These are phyloP conservation scores for Coluber constrictor DNA, from an alignment of 2,797 vertebrate genomes.

Conservation along the genomic window DNA sequence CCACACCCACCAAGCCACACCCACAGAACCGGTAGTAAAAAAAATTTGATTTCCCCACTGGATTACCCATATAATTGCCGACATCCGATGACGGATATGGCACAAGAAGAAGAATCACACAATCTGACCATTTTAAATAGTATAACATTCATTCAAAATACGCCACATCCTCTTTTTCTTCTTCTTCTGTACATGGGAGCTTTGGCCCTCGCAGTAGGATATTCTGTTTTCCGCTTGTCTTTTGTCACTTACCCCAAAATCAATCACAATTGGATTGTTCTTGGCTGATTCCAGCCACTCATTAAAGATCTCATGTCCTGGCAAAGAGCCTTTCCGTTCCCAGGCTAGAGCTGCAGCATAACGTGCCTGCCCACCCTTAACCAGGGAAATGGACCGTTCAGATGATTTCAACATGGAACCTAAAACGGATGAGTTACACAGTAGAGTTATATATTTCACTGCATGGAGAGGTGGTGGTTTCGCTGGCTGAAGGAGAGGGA, in stretches of 20 bases:
- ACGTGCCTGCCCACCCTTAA: conserved; percentile 78
- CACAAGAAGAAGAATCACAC: background rate
- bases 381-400: conserved; percentile 81
- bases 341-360: conserved; percentile 80
- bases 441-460: background rate
- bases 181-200: background rate
- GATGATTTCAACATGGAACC: conserved; percentile 84
- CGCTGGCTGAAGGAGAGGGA: background rate
- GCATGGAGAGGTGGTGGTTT: background rate
- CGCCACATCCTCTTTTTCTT: background rate
- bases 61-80: too few relatives aligned
- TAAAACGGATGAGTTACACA: conserved; percentile 52
- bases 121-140: background rate
- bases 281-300: conserved; percentile 85
- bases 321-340: conserved; percentile 73
- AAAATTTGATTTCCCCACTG: too few relatives aligned
- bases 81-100: too few relatives aligned
- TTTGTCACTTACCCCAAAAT: conserved; percentile 78
- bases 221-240: background rate
- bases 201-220: background rate
- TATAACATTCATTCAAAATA: background rate
- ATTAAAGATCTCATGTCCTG: conserved; percentile 66
- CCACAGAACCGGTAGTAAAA: too few relatives aligned
- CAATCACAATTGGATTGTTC: conserved; percentile 82
- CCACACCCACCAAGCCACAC: too few relatives aligned